phyloP scores from a whole-genome alignment of 2,113 vertebrate species.

The Acrocephalus kingi region DNA sequence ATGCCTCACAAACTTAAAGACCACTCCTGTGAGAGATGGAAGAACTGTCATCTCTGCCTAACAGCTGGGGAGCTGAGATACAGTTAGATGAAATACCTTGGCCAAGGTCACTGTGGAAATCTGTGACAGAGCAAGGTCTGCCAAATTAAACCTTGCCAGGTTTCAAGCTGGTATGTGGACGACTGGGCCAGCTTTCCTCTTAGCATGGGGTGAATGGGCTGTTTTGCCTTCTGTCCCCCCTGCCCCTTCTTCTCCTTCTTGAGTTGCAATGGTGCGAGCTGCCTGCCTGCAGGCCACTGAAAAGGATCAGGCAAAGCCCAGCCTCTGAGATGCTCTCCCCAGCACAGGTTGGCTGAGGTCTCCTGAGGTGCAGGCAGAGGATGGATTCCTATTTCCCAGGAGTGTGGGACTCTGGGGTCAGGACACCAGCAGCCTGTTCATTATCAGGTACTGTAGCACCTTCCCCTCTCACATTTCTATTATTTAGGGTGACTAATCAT shows the following conservation, averaged over 20 bases:
- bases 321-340: not conserved
- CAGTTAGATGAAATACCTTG: constrained; percentile 27
- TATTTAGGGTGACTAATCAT: constrained; percentile 71
- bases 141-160: not conserved
- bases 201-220: not conserved
- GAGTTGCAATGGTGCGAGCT: rapidly evolving
- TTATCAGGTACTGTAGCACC: not conserved
- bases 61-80: constrained; percentile 49
- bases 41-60: not conserved
- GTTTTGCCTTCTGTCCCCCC: not conserved
- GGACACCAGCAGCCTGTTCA: not conserved
- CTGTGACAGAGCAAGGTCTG: constrained; percentile 8
- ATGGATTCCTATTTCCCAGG: not conserved
- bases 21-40: constrained; percentile 18
- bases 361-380: not conserved
- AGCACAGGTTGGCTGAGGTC: not conserved
- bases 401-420: constrained; percentile 14
- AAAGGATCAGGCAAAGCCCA: not conserved
- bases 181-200: not conserved
- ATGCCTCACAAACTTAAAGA: constrained; percentile 61
- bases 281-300: not conserved
- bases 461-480: constrained; percentile 39
- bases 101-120: constrained; percentile 32
- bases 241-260: not conserved
- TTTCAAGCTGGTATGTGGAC: not conserved